phyloP scores from a whole-genome alignment of 2,888 invertebrate species.

The Dynastes maya region DNA sequence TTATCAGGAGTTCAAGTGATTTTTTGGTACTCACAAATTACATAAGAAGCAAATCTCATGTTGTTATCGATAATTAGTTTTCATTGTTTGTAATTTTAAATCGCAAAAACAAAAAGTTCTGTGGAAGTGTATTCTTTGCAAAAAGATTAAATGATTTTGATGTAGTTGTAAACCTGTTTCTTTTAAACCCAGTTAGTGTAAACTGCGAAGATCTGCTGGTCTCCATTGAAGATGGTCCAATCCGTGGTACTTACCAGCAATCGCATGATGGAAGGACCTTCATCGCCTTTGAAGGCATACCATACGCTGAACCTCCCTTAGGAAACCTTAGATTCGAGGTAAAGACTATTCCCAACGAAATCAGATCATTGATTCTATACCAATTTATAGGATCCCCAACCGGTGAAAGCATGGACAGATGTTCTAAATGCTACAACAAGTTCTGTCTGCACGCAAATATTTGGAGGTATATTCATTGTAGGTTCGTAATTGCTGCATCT shows the following conservation, averaged over 20 bases:
- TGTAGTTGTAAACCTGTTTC: too few species aligned
- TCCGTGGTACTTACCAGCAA: neutral
- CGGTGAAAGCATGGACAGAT: slow-evolving; percentile 61
- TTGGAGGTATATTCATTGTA: neutral
- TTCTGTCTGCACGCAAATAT: slow-evolving; percentile 60
- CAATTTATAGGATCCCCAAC: slow-evolving; percentile 59
- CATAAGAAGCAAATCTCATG: too few species aligned
- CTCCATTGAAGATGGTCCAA: neutral
- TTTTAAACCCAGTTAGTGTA: too few species aligned
- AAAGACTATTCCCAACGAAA: neutral
- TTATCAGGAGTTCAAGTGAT: too few species aligned
- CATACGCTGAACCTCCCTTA: slow-evolving; percentile 29
- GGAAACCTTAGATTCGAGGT: slow-evolving; percentile 21
- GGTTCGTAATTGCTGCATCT: neutral
- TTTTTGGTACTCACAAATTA: too few species aligned
- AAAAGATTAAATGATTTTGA: too few species aligned
- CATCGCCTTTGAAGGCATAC: slow-evolving; percentile 34
- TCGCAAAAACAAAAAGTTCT: too few species aligned
- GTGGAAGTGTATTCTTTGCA: too few species aligned
- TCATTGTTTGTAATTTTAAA: too few species aligned
- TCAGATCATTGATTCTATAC: neutral
- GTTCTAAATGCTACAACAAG: slow-evolving; percentile 59
- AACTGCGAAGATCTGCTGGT: neutral
- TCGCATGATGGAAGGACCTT: slow-evolving; percentile 22
- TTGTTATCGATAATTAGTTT: too few species aligned